Percentiles rank a stretch among this genome's conserved stretches.
Evolutionary conservation across 2,797 vertebrate genomes (phyloP).

Genomic region (Rhinichthys osculus): DNA sequence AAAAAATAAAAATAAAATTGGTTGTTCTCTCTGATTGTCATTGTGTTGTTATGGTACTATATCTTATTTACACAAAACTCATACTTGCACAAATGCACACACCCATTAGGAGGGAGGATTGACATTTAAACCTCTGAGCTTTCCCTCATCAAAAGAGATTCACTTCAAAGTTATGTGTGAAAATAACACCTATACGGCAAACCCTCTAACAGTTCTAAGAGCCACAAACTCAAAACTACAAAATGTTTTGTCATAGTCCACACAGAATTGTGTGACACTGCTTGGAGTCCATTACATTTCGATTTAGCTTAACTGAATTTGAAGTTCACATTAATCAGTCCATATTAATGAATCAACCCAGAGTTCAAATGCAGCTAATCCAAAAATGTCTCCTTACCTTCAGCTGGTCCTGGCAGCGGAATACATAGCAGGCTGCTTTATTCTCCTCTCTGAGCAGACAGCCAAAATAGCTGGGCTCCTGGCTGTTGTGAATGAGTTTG

Average conservation of each 20-base stretch:
- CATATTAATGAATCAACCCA: background rate
- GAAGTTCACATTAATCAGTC: background rate
- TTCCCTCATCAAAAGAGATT: constrained; percentile 48
- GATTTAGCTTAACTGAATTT: background rate
- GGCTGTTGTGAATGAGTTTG: constrained; percentile 94
- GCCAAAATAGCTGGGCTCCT: constrained; percentile 90
- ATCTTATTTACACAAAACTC: background rate
- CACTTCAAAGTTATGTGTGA: constrained; percentile 35
- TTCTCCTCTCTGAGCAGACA: constrained; percentile 82
- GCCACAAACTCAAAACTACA: background rate
- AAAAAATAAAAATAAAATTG: background rate
- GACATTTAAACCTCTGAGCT: constrained; percentile 56
- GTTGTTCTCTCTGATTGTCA: constrained; percentile 8
- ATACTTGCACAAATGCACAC: constrained; percentile 21
- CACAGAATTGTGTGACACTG: background rate
- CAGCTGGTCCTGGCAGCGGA: constrained; percentile 86
- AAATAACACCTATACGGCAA: background rate
- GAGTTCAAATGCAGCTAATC: background rate
- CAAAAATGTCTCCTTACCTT: constrained; percentile 74
- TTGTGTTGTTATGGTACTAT: constrained; percentile 49
- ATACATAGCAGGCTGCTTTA: constrained; percentile 88
- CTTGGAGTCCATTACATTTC: background rate
- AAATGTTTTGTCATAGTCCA: background rate
- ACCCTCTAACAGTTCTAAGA: background rate
- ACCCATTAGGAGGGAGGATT: background rate